Conservation (phyloP, 2,113 vertebrate species). For the Ptychochromis oligacanthus region DNA sequence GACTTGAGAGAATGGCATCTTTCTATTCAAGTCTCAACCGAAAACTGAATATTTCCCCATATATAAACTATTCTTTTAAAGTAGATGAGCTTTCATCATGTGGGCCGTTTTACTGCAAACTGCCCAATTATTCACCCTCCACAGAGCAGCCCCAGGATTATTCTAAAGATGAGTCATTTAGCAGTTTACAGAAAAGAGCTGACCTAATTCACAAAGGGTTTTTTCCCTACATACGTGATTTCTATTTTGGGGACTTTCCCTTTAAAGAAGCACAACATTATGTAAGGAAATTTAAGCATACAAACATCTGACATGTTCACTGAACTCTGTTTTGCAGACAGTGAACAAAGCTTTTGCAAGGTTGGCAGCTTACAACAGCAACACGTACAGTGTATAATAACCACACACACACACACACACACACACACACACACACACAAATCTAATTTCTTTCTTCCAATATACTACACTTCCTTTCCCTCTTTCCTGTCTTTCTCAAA, state of each 20-base stretch:
- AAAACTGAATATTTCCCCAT: neutral
- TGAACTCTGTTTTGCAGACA: neutral
- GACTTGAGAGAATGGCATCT: neutral
- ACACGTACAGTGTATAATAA: neutral
- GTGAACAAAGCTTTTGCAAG: neutral
- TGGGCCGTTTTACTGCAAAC: neutral
- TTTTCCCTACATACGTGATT: neutral
- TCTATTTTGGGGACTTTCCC: constrained; percentile 16
- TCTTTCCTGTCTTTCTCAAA: constrained; percentile 37
- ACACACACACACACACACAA: neutral
- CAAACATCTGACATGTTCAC: neutral
- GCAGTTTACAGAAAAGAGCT: neutral
- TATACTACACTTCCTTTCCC: constrained; percentile 24
- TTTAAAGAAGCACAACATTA: neutral
- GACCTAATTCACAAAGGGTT: neutral
- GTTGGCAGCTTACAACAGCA: neutral
- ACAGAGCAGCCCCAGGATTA: constrained; percentile 10
- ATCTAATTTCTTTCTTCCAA: constrained; percentile 12
- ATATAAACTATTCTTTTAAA: neutral
- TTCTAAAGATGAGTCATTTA: constrained; percentile 6
- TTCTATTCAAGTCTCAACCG: neutral
- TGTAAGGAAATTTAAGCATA: neutral
- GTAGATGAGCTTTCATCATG: neutral
- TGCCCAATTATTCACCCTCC: neutral
- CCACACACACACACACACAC: neutral